Conservation (phyloP, 2,113 vertebrate genomes). For the Odocoileus hemionus region DNA sequence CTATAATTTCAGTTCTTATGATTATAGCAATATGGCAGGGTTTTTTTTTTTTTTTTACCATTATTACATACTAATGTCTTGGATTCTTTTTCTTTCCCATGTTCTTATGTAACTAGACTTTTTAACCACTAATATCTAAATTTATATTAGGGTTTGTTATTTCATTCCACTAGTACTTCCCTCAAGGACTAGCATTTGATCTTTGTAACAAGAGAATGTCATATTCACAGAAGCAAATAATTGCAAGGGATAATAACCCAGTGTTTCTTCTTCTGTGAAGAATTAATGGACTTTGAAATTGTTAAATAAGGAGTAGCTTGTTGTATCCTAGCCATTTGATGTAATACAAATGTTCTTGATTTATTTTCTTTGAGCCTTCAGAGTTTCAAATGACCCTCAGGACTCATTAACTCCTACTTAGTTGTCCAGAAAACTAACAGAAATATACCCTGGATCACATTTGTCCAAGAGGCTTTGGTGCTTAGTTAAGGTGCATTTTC, state of each 20-base stretch:
- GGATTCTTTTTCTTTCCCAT: not conserved
- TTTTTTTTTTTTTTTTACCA: not conserved
- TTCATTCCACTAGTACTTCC: slow-evolving; percentile 6
- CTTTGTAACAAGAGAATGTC: slow-evolving; percentile 32
- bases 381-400: slow-evolving; percentile 34
- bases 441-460: not conserved
- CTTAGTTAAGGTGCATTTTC: slow-evolving; percentile 67
- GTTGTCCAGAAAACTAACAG: slow-evolving; percentile 25
- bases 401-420: slow-evolving; percentile 40
- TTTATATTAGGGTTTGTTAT: slow-evolving; percentile 2
- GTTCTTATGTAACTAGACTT: slow-evolving; percentile 27
- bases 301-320: not conserved
- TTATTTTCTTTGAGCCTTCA: slow-evolving; percentile 32
- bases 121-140: not conserved
- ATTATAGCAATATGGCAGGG: slow-evolving; percentile 6
- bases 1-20: slow-evolving; percentile 4
- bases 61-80: not conserved
- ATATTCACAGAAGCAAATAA: slow-evolving; percentile 40
- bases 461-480: slow-evolving; percentile 50
- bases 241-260: not conserved
- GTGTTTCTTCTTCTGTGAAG: slow-evolving; percentile 69
- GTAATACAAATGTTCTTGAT: not conserved
- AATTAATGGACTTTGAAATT: slow-evolving; percentile 37
- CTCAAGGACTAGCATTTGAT: slow-evolving; percentile 39
- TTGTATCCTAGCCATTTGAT: not conserved